Percentiles rank a stretch among this genome's conserved stretches.
phyloP scores from a whole-genome alignment of 2,113 vertebrate genomes.

The Patagioenas fasciata region DNA sequence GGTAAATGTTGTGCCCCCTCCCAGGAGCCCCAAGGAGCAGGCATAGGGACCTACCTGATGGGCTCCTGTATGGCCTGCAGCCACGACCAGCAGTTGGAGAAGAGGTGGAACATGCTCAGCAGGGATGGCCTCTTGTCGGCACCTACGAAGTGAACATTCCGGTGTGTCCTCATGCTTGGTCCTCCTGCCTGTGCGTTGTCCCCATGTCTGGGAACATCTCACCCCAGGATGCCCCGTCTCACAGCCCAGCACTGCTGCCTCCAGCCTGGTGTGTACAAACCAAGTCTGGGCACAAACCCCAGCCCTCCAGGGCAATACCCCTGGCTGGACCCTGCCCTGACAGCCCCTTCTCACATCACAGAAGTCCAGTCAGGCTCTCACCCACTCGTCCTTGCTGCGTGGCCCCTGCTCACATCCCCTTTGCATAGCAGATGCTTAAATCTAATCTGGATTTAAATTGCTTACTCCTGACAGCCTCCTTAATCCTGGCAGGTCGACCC shows the following conservation, averaged over 20 bases:
- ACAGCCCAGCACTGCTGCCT: neutral
- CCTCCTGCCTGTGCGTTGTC: neutral
- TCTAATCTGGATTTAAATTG: constrained; percentile 80
- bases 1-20: neutral
- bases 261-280: accelerated
- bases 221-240: accelerated
- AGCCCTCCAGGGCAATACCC: neutral
- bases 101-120: constrained; percentile 86
- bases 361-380: neutral
- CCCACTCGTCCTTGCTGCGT: neutral
- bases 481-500: constrained; percentile 71
- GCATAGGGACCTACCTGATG: constrained; percentile 71
- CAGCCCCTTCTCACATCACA: neutral
- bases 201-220: neutral
- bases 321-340: accelerated
- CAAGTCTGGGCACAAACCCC: neutral
- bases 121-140: constrained; percentile 1
- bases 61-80: constrained; percentile 85
- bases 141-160: neutral
- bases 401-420: neutral
- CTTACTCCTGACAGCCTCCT: neutral
- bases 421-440: constrained; percentile 30
- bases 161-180: accelerated
- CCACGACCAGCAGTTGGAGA: constrained; percentile 88
- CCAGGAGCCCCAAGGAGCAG: accelerated